These are phyloP conservation scores for Ricordea florida DNA, from an alignment of 92 coral and sea anemone genomes.

Conservation along the genomic window DNA sequence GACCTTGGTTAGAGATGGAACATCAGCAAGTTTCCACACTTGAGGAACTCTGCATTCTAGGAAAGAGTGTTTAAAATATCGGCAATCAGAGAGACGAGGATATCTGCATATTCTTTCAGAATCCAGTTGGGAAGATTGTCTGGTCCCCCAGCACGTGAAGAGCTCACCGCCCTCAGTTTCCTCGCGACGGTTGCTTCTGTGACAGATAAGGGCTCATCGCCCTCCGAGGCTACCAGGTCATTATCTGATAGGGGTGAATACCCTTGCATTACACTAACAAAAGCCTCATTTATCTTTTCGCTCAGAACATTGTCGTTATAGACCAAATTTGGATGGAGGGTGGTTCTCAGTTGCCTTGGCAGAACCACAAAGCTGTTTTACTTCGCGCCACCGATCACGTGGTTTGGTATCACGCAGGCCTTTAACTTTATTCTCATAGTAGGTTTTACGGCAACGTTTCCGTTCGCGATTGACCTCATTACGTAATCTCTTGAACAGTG, in stretches of 20 bases:
- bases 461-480: too few species aligned
- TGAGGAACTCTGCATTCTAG: slow-evolving; percentile 33
- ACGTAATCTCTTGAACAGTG: too few species aligned
- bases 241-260: neutral
- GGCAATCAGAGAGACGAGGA: slow-evolving; percentile 42
- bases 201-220: neutral
- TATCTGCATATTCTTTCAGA: slow-evolving; percentile 42
- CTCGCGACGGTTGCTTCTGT: neutral
- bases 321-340: neutral
- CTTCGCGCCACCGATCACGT: too few species aligned
- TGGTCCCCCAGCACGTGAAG: slow-evolving; percentile 47
- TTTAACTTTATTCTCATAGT: too few species aligned
- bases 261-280: neutral
- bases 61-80: slow-evolving; percentile 44
- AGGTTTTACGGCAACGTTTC: too few species aligned
- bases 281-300: neutral
- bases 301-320: neutral
- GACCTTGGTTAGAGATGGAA: slow-evolving; percentile 32
- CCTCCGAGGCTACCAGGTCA: neutral
- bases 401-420: too few species aligned
- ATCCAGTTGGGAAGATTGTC: slow-evolving; percentile 50
- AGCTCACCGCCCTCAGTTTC: slow-evolving; percentile 12
- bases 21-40: too few species aligned
- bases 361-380: slow-evolving; percentile 7
- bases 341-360: neutral